Base-by-base conservation (phyloP, 2,888 invertebrate species). In the Nudaria mundana region DNA sequence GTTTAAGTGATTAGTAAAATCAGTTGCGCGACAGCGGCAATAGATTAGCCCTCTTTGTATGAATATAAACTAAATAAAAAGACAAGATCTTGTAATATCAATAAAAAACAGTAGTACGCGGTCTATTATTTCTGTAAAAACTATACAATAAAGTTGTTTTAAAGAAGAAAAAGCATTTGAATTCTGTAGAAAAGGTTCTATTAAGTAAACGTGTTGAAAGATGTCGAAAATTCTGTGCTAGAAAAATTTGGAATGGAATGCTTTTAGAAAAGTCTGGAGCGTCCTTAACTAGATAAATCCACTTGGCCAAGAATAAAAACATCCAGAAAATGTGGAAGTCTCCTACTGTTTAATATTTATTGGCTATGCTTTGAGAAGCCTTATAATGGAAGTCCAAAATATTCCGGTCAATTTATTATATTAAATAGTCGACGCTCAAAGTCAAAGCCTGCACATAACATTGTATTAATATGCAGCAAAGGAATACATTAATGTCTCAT, bases 401-500 rank as follows among this genome's bases (percentile, higher is more conserved):
- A 59, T 57, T 56, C 38, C 44, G 48, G 53, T 56, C 50, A 56
- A 50, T 45, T 47, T 35, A 50, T 48, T 47, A 45, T 45, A 56
- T 44, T 34, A 43, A 48, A 37, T 42, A 42, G 31, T 38, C 32
- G 5, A 32, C 37, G 35, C 31, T 45, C 45, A 48, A 58, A 51
- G 42, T 36, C 40, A 43, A 57, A 57, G 49, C 59, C 59, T 11
- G 30, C 37, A 34, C 41, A 47, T 53, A 48, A 50, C 42, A 37
- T 51, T 33, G 43, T 52, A n/a, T n/a, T n/a, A 49, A 49, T 52
- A 49, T 52, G 55, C 57, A 54, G 43, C 56, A 52, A 56, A 59
- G 53, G 59, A 48, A 56, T 60, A 58, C 60, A 66, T 60, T 52
- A 66, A 49, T 47, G 50, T 41, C 48, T 49, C 47, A 61, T 60